Evolutionary conservation across 2,888 invertebrate genomes (phyloP).

Genomic region (Labia minor): DNA sequence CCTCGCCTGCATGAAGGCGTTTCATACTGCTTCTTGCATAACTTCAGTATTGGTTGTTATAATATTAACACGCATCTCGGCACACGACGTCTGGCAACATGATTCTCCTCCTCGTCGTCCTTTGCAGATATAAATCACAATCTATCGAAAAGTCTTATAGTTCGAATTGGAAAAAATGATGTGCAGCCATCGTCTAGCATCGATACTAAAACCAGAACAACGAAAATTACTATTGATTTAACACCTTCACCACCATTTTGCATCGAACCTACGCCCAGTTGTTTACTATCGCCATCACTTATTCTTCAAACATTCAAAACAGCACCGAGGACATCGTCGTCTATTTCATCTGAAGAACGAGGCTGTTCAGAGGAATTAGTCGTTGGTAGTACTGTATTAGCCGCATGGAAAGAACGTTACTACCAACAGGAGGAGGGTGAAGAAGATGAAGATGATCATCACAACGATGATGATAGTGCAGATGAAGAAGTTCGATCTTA

Average conservation of each 20-base stretch:
- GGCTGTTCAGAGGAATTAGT: neutral
- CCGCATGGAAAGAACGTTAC: constrained; percentile 37
- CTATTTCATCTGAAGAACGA: constrained; percentile 8
- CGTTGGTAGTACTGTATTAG: constrained; percentile 28
- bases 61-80: constrained; percentile 14
- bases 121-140: constrained; percentile 35
- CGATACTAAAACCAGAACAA: constrained; percentile 35
- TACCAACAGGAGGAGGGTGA: constrained; percentile 33
- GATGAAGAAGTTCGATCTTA: constrained; percentile 51
- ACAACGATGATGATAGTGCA: constrained; percentile 38
- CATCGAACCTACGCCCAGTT: neutral
- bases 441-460: constrained; percentile 36
- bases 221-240: constrained; percentile 40
- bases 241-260: constrained; percentile 30
- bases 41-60: constrained; percentile 9
- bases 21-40: neutral
- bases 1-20: neutral
- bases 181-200: constrained; percentile 25
- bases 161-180: constrained; percentile 36
- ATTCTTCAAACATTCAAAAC: constrained; percentile 24
- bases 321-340: neutral
- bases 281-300: constrained; percentile 22
- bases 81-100: neutral
- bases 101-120: neutral
- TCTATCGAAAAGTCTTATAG: constrained; percentile 38